Base-by-base conservation (phyloP, 53 echinoderm and acorn worm species). In the Paracentrotus lividus region DNA sequence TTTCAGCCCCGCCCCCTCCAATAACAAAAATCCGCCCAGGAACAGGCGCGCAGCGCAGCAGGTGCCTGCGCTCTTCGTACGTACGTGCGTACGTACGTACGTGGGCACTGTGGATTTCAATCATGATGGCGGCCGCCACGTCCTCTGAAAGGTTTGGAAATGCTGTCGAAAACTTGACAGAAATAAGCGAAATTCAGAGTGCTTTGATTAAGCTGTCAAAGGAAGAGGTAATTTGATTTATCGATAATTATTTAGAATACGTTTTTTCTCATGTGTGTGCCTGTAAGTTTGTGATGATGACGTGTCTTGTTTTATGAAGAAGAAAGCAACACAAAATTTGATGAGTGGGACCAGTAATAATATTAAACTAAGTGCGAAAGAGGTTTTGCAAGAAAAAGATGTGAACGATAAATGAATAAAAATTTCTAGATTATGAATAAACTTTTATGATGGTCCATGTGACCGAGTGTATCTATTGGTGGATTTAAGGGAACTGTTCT, bases 121-220 rank as follows among this genome's bases (percentile, higher is more conserved):
- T 18, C 61, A 98, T 96, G 60, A 98, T 98, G 99, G 99, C 99
- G 88, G 95, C 95, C 97, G 99, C 99, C 99, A 98, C 99, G 99
- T 98, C 99, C 84, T 49, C 95, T 75, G 85, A 88, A 88, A 72
- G 88, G 81, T 88, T 92, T 61, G 85, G 66, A 29, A 88, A 77
- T 69, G 93, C 90, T 64, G 94, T 97, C 68, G 95, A 97, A 87
- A 94, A 95, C 90, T 88, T 98, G 69, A 98, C 99, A 24, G 99
- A 98, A 94, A 97, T 97, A 85, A 96, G 94, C 44, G 97, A 97
- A 93, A 98, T 98, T 34, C 96, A 97, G 75, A 95, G 87, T 55
- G 99, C 99, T 42, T 94, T 96, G 59, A 95, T 96, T 44, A 90
- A 95, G 55, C 96, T 98, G 3, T 95, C 96, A 42, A 95, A 88